phyloP scores from a whole-genome alignment of 1,140 invertebrate species.

The Diorhabda carinulata region DNA sequence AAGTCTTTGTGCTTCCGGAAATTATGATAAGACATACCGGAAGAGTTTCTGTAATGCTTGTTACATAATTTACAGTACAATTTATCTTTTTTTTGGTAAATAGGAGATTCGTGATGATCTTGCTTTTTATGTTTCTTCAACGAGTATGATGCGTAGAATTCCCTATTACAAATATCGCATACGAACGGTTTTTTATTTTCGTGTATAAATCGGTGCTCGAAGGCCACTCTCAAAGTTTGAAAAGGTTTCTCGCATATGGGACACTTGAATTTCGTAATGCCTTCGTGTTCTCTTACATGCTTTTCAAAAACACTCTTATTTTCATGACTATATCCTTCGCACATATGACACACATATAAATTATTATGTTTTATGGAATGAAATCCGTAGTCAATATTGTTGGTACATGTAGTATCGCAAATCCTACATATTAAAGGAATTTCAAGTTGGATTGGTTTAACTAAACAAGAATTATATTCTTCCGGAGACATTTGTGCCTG shows the following conservation, averaged over 20 bases:
- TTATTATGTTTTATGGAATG: slow-evolving; percentile 44
- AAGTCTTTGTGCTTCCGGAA: slow-evolving; percentile 63
- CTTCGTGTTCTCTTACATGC: slow-evolving; percentile 46
- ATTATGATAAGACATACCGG: slow-evolving; percentile 28
- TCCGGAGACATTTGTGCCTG: not conserved
- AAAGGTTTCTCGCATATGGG: slow-evolving; percentile 58
- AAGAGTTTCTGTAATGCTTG: not conserved
- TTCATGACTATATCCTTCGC: slow-evolving; percentile 44
- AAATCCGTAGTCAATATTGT: slow-evolving; percentile 36
- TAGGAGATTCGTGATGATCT: slow-evolving; percentile 45
- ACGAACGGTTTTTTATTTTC: slow-evolving; percentile 58
- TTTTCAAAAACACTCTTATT: slow-evolving; percentile 48
- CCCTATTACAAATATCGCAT: slow-evolving; percentile 60
- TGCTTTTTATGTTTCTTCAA: slow-evolving; percentile 40
- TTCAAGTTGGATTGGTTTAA: slow-evolving; percentile 49
- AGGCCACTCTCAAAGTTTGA: slow-evolving; percentile 48
- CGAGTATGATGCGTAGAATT: slow-evolving; percentile 44
- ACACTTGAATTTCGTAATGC: slow-evolving; percentile 51
- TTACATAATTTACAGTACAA: slow-evolving; percentile 40
- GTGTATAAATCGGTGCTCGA: slow-evolving; percentile 50
- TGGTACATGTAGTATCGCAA: slow-evolving; percentile 37
- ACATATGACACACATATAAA: slow-evolving; percentile 45
- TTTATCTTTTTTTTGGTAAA: slow-evolving; percentile 36
- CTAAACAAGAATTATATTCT: not conserved
- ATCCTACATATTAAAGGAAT: slow-evolving; percentile 37